These are phyloP conservation scores for Stegophylla sp. DNA, from an alignment of 2,888 invertebrate genomes.

Conservation along the genomic window DNA sequence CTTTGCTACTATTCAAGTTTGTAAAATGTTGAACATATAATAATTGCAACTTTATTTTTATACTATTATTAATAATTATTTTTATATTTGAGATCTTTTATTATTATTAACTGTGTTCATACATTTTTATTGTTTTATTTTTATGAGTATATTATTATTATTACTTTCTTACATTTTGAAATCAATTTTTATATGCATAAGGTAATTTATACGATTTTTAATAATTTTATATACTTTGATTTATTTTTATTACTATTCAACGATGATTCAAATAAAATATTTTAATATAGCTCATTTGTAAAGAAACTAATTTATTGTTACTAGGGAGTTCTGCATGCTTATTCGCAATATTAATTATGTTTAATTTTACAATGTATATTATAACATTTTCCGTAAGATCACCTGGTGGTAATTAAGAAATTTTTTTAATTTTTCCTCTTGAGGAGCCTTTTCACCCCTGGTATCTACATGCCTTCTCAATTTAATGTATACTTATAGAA, in stretches of 20 bases:
- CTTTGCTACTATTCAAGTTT: constrained; percentile 28
- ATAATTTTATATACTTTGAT: constrained; percentile 26
- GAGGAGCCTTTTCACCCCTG: too few relatives aligned
- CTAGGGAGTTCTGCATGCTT: too few relatives aligned
- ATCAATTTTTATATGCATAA: background rate
- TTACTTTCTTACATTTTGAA: constrained; percentile 5
- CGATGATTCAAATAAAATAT: background rate
- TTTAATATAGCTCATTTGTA: background rate
- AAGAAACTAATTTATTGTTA: too few relatives aligned
- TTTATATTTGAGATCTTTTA: constrained; percentile 30
- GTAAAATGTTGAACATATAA: constrained; percentile 46
- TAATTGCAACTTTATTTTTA: constrained; percentile 5
- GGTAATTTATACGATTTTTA: constrained; percentile 13
- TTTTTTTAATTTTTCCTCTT: too few relatives aligned
- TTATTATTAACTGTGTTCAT: constrained; percentile 20
- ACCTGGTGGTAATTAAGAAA: too few relatives aligned
- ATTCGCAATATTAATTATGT: too few relatives aligned
- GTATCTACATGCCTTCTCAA: too few relatives aligned
- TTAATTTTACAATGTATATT: too few relatives aligned
- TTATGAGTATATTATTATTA: background rate
- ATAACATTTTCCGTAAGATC: too few relatives aligned
- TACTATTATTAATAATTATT: constrained; percentile 6
- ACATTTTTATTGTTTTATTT: constrained; percentile 8
- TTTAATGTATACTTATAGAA: too few relatives aligned
- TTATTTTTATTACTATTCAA: constrained; percentile 20